These are phyloP conservation scores for Eristalis tenax DNA, from an alignment of 2,888 invertebrate species.

Conservation along the genomic window DNA sequence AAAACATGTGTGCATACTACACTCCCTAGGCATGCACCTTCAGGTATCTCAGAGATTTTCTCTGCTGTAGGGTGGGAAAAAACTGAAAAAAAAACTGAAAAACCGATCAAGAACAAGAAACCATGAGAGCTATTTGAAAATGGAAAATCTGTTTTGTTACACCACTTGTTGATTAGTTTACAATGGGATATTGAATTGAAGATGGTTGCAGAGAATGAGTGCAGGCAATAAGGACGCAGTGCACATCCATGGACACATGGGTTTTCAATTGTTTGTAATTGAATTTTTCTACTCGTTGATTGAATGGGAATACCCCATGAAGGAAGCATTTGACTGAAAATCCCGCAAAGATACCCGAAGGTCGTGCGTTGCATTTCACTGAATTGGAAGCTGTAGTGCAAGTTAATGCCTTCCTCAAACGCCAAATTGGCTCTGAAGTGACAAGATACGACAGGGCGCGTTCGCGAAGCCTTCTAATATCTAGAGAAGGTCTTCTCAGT, in stretches of 20 bases:
- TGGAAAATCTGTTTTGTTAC: constrained; percentile 55
- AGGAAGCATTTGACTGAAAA: neutral
- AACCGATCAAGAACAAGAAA: constrained; percentile 4
- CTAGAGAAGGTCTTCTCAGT: neutral
- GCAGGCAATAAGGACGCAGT: constrained; percentile 19
- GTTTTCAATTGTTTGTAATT: neutral
- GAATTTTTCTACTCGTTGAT: neutral
- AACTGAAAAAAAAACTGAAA: constrained; percentile 3
- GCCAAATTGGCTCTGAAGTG: no score
- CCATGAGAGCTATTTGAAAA: constrained; percentile 26
- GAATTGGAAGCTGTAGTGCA: no score
- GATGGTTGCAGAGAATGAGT: neutral
- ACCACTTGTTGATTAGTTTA: constrained; percentile 57
- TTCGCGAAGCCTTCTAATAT: no score
- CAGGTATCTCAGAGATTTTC: constrained; percentile 42
- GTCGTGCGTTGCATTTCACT: no score
- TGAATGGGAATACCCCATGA: neutral
- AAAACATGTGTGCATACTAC: neutral
- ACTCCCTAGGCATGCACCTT: neutral
- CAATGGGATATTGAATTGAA: constrained; percentile 3
- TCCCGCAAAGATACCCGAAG: neutral
- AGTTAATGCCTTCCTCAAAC: no score
- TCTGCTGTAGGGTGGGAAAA: constrained; percentile 50
- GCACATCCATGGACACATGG: constrained; percentile 19
- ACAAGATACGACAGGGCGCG: no score